phyloP scores from a whole-genome alignment of 1,140 invertebrate genomes.

The Temnothorax curvispinosus region DNA sequence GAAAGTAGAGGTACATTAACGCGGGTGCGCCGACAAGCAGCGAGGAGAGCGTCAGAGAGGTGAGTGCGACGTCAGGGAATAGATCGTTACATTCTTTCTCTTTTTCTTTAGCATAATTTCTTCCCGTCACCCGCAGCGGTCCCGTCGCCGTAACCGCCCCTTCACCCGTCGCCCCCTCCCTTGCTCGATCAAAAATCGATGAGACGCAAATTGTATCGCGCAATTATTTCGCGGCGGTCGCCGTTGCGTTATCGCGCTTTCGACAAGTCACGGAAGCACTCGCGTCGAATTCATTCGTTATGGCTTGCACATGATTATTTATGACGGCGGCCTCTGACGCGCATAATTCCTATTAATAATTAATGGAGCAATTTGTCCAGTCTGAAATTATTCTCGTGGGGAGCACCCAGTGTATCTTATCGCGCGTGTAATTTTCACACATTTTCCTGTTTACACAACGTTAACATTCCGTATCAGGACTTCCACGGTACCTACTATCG shows the following conservation, averaged over 20 bases:
- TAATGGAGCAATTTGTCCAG: not conserved
- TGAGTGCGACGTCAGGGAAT: slow-evolving; percentile 25
- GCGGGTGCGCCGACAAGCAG: not conserved
- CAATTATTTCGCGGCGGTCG: not conserved
- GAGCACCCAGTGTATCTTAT: not conserved
- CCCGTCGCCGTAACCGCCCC: not conserved
- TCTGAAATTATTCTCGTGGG: not conserved
- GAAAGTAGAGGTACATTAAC: not conserved
- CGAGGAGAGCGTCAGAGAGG: slow-evolving; percentile 13
- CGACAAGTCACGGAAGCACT: not conserved
- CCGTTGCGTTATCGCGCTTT: not conserved
- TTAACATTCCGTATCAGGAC: not conserved
- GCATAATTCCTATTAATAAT: slow-evolving; percentile 3
- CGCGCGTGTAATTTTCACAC: not conserved
- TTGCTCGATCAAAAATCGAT: not conserved
- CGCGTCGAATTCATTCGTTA: not conserved
- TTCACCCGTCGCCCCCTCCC: not conserved
- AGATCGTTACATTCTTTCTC: slow-evolving; percentile 17
- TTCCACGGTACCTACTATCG: not conserved
- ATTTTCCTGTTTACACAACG: not conserved
- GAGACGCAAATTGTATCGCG: not conserved
- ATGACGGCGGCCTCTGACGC: not conserved
- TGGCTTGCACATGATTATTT: not conserved
- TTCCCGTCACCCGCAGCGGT: not conserved
- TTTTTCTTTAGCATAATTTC: slow-evolving; percentile 21